A percentile compares a stretch with the other conserved stretches of the same genome.
phyloP scores from a whole-genome alignment of 2,113 vertebrate species.

The Neodon shergylaensis region DNA sequence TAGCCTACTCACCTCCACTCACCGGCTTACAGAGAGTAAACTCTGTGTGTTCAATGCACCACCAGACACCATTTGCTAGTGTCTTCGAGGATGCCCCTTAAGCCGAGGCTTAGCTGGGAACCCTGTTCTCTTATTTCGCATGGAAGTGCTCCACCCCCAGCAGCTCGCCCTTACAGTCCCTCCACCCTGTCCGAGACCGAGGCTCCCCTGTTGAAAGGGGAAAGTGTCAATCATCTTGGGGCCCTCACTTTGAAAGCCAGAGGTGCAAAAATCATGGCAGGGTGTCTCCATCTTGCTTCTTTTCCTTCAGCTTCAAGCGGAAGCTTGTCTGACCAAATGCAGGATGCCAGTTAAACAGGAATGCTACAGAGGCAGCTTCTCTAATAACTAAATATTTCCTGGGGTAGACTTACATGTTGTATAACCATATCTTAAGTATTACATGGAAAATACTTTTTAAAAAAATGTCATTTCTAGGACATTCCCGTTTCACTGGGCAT shows the following conservation, averaged over 20 bases:
- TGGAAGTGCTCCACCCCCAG: neutral
- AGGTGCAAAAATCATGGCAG: neutral
- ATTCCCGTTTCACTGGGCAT: neutral
- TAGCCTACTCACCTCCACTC: neutral
- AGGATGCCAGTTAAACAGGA: neutral
- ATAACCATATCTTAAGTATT: neutral
- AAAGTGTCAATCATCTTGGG: neutral
- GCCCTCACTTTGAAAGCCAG: neutral
- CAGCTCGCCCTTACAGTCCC: too few species aligned
- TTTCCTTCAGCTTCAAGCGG: neutral
- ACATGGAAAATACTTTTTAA: neutral
- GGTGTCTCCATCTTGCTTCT: neutral
- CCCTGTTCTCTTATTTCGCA: neutral
- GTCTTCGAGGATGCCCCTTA: neutral
- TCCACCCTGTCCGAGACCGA: neutral
- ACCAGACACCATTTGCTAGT: neutral
- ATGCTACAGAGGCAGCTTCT: neutral
- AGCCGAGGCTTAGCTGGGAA: neutral
- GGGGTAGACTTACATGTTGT: neutral
- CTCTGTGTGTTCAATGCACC: neutral
- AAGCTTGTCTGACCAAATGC: neutral
- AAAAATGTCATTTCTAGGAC: neutral
- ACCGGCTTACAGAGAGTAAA: neutral
- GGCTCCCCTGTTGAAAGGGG: neutral
- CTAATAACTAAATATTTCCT: neutral